A percentile compares a stretch with the other conserved stretches of the same genome.
Conservation (phyloP, 2,113 vertebrate genomes). For the Seriola rivoliana region DNA sequence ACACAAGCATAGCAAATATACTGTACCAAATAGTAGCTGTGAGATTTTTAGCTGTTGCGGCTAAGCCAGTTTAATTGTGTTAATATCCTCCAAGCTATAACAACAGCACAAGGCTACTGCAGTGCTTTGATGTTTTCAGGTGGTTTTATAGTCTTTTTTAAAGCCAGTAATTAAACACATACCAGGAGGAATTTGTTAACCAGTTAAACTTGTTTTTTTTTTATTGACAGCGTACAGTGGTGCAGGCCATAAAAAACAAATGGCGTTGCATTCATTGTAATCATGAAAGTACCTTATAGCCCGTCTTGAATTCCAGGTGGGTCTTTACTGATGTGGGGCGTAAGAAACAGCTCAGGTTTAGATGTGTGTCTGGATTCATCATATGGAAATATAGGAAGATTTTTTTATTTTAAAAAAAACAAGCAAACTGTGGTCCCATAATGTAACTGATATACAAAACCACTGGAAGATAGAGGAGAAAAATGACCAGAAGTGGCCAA, state of each 20-base stretch:
- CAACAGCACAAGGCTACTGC: conserved; percentile 37
- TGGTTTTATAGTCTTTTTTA: conserved; percentile 49
- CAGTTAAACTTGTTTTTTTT: conserved; percentile 46
- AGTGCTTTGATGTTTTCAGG: conserved; percentile 33
- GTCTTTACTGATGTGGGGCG: neutral
- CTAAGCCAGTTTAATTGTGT: conserved; percentile 14
- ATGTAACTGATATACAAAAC: neutral
- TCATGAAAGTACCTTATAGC: neutral
- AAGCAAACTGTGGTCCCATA: neutral
- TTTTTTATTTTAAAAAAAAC: no score
- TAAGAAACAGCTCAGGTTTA: conserved; percentile 5
- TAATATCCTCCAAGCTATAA: conserved; percentile 24
- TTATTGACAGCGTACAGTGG: conserved; percentile 40
- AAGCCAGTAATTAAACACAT: conserved; percentile 42
- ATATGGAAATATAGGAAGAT: no score
- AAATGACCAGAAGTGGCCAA: conserved; percentile 1
- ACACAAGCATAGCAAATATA: neutral
- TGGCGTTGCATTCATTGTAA: conserved; percentile 37
- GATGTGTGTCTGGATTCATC: neutral
- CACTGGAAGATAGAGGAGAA: neutral
- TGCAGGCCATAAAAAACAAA: conserved; percentile 50
- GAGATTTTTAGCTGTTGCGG: neutral
- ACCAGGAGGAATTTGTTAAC: conserved; percentile 56
- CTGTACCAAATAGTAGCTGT: neutral
- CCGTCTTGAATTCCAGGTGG: conserved; percentile 22